Evolutionary conservation across 1,140 invertebrate species (phyloP), one percentile per base, ranked within the genome.

Genomic region (Caenorhabditis elegans): DNA sequence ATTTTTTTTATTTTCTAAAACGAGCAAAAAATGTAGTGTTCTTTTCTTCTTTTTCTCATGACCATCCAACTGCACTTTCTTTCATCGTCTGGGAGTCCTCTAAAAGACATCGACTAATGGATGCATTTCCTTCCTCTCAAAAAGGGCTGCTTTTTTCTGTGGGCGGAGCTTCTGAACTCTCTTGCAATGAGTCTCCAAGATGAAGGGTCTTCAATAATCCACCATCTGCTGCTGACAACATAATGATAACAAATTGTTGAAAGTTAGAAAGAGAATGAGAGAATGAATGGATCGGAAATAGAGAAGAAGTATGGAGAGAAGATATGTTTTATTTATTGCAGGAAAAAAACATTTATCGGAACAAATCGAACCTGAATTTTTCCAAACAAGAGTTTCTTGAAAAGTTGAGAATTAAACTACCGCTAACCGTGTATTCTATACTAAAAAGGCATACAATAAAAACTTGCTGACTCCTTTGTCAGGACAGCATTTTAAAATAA

Each of bases 171-270:
- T 34, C 11, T 15, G 3, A n/a, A 11, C 22, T 70, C 34, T 70
- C 34, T 39, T 34, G 11, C 2, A n/a, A 34, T 22, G n/a, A 31
- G 3, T 43, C 34, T 34, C 4, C 31, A n/a, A n/a, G n/a, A n/a
- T n/a, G n/a, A n/a, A n/a, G n/a, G n/a, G n/a, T n/a, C n/a, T 15
- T 43, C n/a, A 34, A 70, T 70, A 70, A 70, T 70, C 17, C 28
- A n/a, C 28, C 28, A 3, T 34, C 34, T 28, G 26, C 34, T 70
- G 31, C n/a, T n/a, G n/a, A n/a, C n/a, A n/a, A 39, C 60, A 70
- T 39, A 39, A 31, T 70, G 60, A 70, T 70, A 70, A 70, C 60
- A n/a, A 70, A 39, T 70, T 70, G 60, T 19, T 70, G 60, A 70
- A 17, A 60, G 11, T 24, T 11, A 55, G 19, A 13, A 17, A 28